Percentiles rank a stretch among this genome's conserved stretches.
Conservation (phyloP, 2,888 invertebrate genomes). For the Cordilura impudica region DNA sequence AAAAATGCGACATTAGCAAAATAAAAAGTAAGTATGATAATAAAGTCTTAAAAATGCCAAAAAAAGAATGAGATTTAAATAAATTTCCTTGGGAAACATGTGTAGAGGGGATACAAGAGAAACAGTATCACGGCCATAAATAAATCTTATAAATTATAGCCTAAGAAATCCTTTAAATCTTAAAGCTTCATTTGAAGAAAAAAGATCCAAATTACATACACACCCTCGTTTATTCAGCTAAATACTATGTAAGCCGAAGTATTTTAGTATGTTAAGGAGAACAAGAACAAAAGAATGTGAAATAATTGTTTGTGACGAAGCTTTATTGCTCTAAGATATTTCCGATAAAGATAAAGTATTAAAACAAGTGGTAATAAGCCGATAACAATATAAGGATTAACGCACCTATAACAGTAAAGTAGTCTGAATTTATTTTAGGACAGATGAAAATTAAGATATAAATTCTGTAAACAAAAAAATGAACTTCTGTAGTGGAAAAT, state of each 20-base stretch:
- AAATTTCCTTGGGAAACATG: background rate
- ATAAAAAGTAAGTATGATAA: conserved; percentile 13
- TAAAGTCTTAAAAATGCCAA: conserved; percentile 16
- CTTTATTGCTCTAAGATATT: too few relatives aligned
- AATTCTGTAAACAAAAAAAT: too few relatives aligned
- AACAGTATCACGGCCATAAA: background rate
- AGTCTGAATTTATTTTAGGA: too few relatives aligned
- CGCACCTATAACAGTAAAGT: too few relatives aligned
- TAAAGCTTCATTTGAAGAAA: background rate
- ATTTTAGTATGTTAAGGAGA: too few relatives aligned
- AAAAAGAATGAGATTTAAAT: conserved; percentile 3
- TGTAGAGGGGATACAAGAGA: background rate
- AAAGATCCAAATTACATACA: background rate
- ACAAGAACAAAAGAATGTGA: too few relatives aligned
- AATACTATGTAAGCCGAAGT: background rate
- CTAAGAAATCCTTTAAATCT: background rate
- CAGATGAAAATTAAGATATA: too few relatives aligned
- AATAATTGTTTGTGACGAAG: too few relatives aligned
- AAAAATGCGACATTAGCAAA: background rate
- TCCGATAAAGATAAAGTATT: too few relatives aligned
- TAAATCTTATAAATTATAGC: background rate
- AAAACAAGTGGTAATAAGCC: too few relatives aligned
- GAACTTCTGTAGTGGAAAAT: too few relatives aligned
- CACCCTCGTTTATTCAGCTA: background rate
- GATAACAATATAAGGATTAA: too few relatives aligned